These are phyloP conservation scores for Trichopria drosophilae DNA, from an alignment of 2,888 invertebrate species.

Conservation along the genomic window DNA sequence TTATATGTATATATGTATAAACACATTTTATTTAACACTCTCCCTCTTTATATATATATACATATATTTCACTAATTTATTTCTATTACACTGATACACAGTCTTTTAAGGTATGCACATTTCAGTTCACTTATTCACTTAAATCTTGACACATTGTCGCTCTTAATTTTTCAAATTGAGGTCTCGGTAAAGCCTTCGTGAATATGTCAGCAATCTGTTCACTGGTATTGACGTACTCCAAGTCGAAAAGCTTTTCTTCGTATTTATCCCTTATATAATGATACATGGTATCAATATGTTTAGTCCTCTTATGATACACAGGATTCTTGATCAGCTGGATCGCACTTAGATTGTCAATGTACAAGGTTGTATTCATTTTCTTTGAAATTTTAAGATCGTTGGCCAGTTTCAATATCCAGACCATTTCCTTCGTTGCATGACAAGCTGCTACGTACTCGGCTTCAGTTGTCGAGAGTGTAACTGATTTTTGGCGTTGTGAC, in stretches of 20 bases:
- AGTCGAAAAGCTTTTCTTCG: slow-evolving; percentile 12
- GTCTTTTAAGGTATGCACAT: too few species aligned
- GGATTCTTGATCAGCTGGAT: slow-evolving; percentile 29
- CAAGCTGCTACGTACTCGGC: slow-evolving; percentile 39
- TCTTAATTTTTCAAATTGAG: too few species aligned
- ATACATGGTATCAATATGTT: slow-evolving; percentile 29
- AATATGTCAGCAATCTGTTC: slow-evolving; percentile 25
- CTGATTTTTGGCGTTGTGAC: slow-evolving; percentile 24
- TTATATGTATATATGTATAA: too few species aligned
- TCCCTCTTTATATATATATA: too few species aligned
- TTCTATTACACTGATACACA: too few species aligned
- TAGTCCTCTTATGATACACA: slow-evolving; percentile 25
- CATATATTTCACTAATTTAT: too few species aligned
- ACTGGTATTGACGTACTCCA: slow-evolving; percentile 14
- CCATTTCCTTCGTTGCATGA: slow-evolving; percentile 35
- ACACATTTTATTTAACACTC: too few species aligned
- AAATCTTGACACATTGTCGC: too few species aligned
- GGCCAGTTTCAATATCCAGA: slow-evolving; percentile 21
- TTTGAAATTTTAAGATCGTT: slow-evolving; percentile 13
- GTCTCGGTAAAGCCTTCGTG: slow-evolving; percentile 20
- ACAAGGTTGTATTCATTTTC: slow-evolving; percentile 10
- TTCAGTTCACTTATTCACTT: too few species aligned
- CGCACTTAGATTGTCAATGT: slow-evolving; percentile 34
- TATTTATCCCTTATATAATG: slow-evolving; percentile 27
- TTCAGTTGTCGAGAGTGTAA: slow-evolving; percentile 31